phyloP scores from a whole-genome alignment of 1,140 invertebrate genomes.

The Pseudoatta argentina region DNA sequence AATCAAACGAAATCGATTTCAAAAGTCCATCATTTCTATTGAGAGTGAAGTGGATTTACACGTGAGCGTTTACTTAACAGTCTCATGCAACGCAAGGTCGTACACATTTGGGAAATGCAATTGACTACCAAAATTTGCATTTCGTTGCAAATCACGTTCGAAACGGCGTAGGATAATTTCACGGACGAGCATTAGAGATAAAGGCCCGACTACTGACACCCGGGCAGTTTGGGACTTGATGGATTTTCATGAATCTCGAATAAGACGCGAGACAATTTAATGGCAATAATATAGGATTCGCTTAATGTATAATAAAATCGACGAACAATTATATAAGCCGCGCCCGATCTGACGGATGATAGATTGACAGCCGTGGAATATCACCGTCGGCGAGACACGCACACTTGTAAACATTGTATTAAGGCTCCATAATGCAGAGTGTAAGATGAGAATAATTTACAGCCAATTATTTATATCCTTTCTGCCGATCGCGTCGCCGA shows the following conservation, averaged over 20 bases:
- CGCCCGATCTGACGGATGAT: conserved; percentile 39
- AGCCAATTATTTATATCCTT: conserved; percentile 67
- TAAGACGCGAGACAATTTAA: conserved; percentile 19
- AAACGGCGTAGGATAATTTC: conserved; percentile 6
- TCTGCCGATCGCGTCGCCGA: conserved; percentile 36
- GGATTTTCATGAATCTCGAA: conserved; percentile 19
- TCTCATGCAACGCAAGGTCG: not conserved
- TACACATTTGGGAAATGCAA: conserved; percentile 40
- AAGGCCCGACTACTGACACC: not conserved
- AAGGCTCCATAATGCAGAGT: not conserved
- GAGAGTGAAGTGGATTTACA: conserved; percentile 60
- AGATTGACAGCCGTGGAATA: conserved; percentile 35
- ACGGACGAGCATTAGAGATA: not conserved
- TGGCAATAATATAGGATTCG: not conserved
- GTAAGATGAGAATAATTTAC: conserved; percentile 66
- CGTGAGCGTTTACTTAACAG: conserved; percentile 23
- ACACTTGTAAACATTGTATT: conserved; percentile 7
- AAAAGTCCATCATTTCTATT: conserved; percentile 42
- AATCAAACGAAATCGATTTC: conserved; percentile 30
- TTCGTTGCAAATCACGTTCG: conserved; percentile 67
- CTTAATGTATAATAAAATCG: conserved; percentile 4
- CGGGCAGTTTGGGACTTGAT: not conserved
- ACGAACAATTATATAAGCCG: conserved; percentile 18
- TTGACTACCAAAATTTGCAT: conserved; percentile 66
- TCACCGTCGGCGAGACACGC: not conserved